Evolutionary conservation across 2,888 invertebrate species (phyloP).

Genomic region (Bhutanitis thaidina): DNA sequence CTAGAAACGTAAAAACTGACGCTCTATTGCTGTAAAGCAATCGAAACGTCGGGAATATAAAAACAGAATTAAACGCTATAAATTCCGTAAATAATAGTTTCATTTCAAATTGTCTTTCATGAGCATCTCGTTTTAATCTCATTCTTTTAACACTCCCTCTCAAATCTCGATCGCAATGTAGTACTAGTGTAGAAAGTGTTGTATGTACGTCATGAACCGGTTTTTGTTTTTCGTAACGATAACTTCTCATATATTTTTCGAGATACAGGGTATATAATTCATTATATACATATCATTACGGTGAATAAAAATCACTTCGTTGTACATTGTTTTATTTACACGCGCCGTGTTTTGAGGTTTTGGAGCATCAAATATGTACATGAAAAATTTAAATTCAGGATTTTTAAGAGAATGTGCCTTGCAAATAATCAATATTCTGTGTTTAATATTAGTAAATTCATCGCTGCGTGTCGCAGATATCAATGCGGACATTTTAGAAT

Average conservation of each 20-base stretch:
- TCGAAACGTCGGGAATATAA: too few species aligned
- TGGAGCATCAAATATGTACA: slow-evolving; percentile 59
- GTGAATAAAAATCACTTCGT: slow-evolving; percentile 56
- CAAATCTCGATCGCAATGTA: slow-evolving; percentile 44
- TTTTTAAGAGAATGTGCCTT: slow-evolving; percentile 80
- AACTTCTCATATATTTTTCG: slow-evolving; percentile 62
- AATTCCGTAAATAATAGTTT: too few species aligned
- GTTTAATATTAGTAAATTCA: slow-evolving; percentile 74
- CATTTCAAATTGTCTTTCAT: too few species aligned
- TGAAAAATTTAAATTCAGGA: slow-evolving; percentile 72
- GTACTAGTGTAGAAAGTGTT: slow-evolving; percentile 49
- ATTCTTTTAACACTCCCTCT: slow-evolving; percentile 41
- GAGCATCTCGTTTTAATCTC: slow-evolving; percentile 57
- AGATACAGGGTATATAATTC: slow-evolving; percentile 75
- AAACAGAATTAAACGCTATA: too few species aligned
- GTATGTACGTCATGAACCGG: slow-evolving; percentile 34
- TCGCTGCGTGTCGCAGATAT: slow-evolving; percentile 51
- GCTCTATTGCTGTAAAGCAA: too few species aligned
- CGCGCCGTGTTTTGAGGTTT: slow-evolving; percentile 56
- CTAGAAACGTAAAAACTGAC: too few species aligned
- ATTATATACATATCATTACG: slow-evolving; percentile 72
- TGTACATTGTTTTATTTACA: slow-evolving; percentile 41
- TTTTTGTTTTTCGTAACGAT: slow-evolving; percentile 43
- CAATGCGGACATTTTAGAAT: slow-evolving; percentile 25
- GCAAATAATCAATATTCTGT: slow-evolving; percentile 79